Conservation (phyloP, 2,888 invertebrate genomes). For the Caenorhabditis plicata region DNA sequence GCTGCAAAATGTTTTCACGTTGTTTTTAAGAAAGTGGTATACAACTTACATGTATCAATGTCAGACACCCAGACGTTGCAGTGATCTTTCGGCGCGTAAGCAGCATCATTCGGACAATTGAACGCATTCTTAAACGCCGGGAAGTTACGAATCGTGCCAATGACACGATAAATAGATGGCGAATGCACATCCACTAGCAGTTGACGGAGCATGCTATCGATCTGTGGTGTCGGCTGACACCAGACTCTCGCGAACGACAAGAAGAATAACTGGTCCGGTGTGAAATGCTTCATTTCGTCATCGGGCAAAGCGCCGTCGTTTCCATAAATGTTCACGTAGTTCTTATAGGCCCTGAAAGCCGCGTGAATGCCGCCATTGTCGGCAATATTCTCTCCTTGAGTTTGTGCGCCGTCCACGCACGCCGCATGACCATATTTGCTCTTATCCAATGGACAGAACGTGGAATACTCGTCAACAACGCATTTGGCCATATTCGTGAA, state of each 20-base stretch:
- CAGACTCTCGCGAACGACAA: constrained; percentile 50
- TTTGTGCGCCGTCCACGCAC: constrained; percentile 67
- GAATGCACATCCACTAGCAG: constrained; percentile 51
- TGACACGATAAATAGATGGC: constrained; percentile 49
- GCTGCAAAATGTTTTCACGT: constrained; percentile 10
- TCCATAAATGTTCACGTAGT: constrained; percentile 49
- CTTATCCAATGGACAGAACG: constrained; percentile 54
- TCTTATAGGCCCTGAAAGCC: constrained; percentile 57
- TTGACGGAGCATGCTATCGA: constrained; percentile 22
- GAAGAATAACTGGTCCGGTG: constrained; percentile 53
- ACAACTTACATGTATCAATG: constrained; percentile 29
- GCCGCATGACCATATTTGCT: constrained; percentile 27
- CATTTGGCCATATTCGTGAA: constrained; percentile 53
- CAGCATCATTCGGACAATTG: constrained; percentile 41
- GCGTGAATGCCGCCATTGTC: constrained; percentile 69
- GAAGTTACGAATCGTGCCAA: constrained; percentile 50
- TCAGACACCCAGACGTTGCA: constrained; percentile 52
- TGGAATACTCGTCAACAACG: constrained; percentile 51
- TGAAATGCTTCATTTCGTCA: constrained; percentile 32
- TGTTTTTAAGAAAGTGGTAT: background rate
- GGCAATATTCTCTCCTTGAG: constrained; percentile 71
- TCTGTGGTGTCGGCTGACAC: constrained; percentile 38
- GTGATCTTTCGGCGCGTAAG: constrained; percentile 40
- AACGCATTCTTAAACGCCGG: constrained; percentile 48
- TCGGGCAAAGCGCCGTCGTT: constrained; percentile 58